phyloP scores from a whole-genome alignment of 2,797 vertebrate genomes.

The Amblyraja radiata region DNA sequence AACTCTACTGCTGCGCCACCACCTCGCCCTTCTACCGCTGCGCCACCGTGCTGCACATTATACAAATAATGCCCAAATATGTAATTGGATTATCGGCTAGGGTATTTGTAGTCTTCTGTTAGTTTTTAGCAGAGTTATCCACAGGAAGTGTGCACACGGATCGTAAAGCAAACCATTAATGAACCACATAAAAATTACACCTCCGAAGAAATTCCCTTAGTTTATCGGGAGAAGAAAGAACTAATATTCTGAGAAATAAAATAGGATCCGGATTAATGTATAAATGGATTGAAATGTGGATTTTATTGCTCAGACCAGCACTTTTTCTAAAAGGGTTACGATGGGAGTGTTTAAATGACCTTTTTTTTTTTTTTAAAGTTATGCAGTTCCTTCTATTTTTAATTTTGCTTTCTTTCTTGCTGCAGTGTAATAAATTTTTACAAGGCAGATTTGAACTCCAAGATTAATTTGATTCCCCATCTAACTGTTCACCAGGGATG shows the following conservation, averaged over 20 bases:
- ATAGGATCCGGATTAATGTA: background rate
- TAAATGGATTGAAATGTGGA: background rate
- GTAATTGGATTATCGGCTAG: no score
- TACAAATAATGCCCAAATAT: background rate
- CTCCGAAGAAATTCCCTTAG: background rate
- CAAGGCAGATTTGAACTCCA: slow-evolving; percentile 40
- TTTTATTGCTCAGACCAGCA: background rate
- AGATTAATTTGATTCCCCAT: slow-evolving; percentile 43
- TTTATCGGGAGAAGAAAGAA: background rate
- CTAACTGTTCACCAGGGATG: slow-evolving; percentile 40
- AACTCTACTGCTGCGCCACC: no score
- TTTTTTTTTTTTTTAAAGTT: background rate
- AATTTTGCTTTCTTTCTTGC: slow-evolving; percentile 41
- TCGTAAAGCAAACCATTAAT: background rate
- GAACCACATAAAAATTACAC: background rate
- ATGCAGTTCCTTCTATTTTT: slow-evolving; percentile 40
- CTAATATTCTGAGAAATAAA: background rate
- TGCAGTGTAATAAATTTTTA: slow-evolving; percentile 41
- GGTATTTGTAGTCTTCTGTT: background rate
- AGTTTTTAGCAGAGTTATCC: background rate
- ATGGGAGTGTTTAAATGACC: slow-evolving; percentile 24
- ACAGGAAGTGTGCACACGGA: background rate
- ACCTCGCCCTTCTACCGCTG: no score
- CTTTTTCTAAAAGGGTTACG: background rate
- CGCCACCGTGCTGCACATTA: no score